Conservation (phyloP, 2,888 invertebrate genomes). For the Blastobasis adustella region DNA sequence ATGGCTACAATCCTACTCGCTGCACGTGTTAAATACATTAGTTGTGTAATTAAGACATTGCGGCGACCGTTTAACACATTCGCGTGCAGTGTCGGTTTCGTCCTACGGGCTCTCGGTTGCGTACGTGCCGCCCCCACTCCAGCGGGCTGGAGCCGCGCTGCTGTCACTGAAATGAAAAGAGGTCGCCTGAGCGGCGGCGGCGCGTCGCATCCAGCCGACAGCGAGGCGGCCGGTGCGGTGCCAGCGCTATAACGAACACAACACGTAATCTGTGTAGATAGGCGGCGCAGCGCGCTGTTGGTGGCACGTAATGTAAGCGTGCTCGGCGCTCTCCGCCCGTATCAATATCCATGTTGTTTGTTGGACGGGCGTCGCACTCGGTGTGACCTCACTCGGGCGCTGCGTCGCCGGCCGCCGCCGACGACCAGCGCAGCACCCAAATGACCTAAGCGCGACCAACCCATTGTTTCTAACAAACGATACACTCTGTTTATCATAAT, state of each 20-base stretch:
- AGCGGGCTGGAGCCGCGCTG: slow-evolving; percentile 33
- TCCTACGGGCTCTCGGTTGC: no score
- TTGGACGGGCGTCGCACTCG: slow-evolving; percentile 46
- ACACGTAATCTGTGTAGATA: slow-evolving; percentile 45
- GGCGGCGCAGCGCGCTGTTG: slow-evolving; percentile 48
- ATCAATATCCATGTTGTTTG: slow-evolving; percentile 45
- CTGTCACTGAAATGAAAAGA: slow-evolving; percentile 67
- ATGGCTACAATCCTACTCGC: not conserved
- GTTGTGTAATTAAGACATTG: no score
- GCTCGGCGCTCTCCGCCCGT: slow-evolving; percentile 42
- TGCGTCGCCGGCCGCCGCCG: not conserved
- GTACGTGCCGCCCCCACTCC: slow-evolving; percentile 20
- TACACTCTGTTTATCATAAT: not conserved
- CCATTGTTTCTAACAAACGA: slow-evolving; percentile 5
- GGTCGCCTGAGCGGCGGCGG: slow-evolving; percentile 52
- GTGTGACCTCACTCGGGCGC: slow-evolving; percentile 55
- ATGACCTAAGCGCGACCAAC: slow-evolving; percentile 37
- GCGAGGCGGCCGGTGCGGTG: slow-evolving; percentile 32
- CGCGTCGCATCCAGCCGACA: slow-evolving; percentile 51
- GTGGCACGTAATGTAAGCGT: slow-evolving; percentile 64
- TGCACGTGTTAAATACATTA: not conserved
- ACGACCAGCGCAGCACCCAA: slow-evolving; percentile 41
- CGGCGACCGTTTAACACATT: not conserved
- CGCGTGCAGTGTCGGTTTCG: not conserved
- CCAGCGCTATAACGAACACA: slow-evolving; percentile 44